Evolutionary conservation across 2,113 vertebrate genomes (phyloP), one percentile per base, ranked within the genome.

Genomic region (Sakesphorus luctuosus): DNA sequence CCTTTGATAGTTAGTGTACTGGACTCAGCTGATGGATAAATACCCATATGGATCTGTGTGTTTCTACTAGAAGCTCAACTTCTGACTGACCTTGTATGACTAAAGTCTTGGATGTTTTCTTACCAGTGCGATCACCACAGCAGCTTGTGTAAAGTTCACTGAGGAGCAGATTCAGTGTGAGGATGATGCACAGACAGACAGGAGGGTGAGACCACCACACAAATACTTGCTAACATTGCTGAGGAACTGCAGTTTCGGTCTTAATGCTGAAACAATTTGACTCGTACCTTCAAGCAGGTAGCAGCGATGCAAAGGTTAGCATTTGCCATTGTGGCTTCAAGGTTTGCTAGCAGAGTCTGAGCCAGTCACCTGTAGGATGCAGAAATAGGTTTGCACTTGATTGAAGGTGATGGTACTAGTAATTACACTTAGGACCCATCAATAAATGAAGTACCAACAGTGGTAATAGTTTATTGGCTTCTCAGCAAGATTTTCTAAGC

Each of bases 241-340:
- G 40, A 24, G 28, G 38, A 69, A 10, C 4, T n/a, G 24, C 1
- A 0, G 33, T 61, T 80, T 56, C 0, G 0, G 12, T 62, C n/a
- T 44, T 6, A 1, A 6, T 44, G n/a, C 31, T 3, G 2, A 43
- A 25, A 23, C 5, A 0, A 38, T 47, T 40, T 77, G 46, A 28
- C 28, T 69, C 15, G 9, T 28, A 58, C 15, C 59, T 74, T 87
- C 68, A 66, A 46, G 50, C 23, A 18, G 11, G 25, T 9, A 67
- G 36, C n/a, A 49, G n/a, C 28, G 26, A 52, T 49, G 9, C 8
- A 47, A 66, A 66, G 7, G 38, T 12, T n/a, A 55, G 10, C 10
- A 20, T 62, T 84, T 89, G 46, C 46, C 47, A 35, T 29, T 26
- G 6, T 2, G 9, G 18, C 46, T 80, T 83, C 21, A 36, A 28